phyloP scores from a whole-genome alignment of 2,888 invertebrate species.

The Pristionchus entomophagus region DNA sequence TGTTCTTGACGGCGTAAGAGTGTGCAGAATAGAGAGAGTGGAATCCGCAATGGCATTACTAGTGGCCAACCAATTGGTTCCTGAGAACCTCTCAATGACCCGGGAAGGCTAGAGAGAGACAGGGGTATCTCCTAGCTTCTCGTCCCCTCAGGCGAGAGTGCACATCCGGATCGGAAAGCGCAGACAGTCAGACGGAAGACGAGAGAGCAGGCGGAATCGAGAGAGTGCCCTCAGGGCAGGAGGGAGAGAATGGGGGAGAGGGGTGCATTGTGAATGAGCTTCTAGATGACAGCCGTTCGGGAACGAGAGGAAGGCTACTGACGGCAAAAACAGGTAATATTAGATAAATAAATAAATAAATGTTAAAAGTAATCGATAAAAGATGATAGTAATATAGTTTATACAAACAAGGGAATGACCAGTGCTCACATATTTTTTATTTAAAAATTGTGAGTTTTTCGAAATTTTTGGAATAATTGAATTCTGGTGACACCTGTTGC shows the following conservation, averaged over 20 bases:
- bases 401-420: no score
- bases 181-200: neutral
- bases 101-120: neutral
- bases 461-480: no score
- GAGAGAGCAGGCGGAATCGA: conserved; percentile 23
- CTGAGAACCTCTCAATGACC: conserved; percentile 6
- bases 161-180: neutral
- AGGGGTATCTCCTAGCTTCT: conserved; percentile 18
- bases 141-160: neutral
- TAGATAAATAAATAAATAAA: no score
- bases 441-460: no score
- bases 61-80: neutral
- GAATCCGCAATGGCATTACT: neutral
- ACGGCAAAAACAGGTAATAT: no score
- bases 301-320: neutral
- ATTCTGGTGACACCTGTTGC: no score
- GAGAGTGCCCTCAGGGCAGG: conserved; percentile 18
- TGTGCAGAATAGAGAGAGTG: no score
- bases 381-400: no score
- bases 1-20: no score
- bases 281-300: conserved; percentile 35
- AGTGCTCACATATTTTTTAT: no score
- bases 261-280: neutral
- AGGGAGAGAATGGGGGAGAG: no score
- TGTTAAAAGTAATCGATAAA: no score